Base-by-base conservation (phyloP, 1,140 invertebrate species). In the Polypedilum pembai region DNA sequence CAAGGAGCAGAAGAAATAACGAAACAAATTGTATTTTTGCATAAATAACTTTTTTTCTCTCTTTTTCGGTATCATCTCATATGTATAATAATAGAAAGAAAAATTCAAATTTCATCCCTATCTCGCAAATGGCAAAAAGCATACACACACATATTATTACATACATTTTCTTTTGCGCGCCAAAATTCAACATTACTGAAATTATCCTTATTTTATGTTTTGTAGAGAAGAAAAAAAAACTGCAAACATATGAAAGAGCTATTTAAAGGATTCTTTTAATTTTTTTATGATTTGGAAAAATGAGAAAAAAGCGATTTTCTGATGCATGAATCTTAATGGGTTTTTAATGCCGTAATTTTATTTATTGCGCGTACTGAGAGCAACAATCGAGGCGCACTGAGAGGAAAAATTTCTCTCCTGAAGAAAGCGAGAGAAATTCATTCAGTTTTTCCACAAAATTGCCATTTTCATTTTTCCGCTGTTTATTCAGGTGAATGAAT, bases 241-340 rank as follows among this genome's bases (percentile, higher is more conserved):
- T 8, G 20, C 20, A 69, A 69, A 69, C 65, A 20, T 21, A 69
- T 69, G 65, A 69, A 69, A 69, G 17, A 18, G 17, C 65, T 69
- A 69, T 69, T 69, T 69, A 21, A 69, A 69, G 20, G 20, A 69
- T 18, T 20, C 20, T 69, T 69, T 69, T 69, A 69, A 69, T 69
- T 69, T 69, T 69, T 69, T 69, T 69, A 69, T 69, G 65, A 69
- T 69, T 69, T 69, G 65, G 65, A 69, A 69, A 69, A 69, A 69
- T 20, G 65, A 18, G 65, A 69, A 69, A 69, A 56, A 56, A 56
- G 45, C 65, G 65, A 69, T 69, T 69, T 69, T 69, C 65, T 69
- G 65, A 69, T 69, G 65, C 65, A 69, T 69, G 65, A 69, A 69
- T 69, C 65, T 69, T 69, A 69, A 69, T 69, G 65, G 65, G 65